These are phyloP conservation scores for Oryzias javanicus DNA, from an alignment of 2,113 vertebrate genomes.

Conservation along the genomic window DNA sequence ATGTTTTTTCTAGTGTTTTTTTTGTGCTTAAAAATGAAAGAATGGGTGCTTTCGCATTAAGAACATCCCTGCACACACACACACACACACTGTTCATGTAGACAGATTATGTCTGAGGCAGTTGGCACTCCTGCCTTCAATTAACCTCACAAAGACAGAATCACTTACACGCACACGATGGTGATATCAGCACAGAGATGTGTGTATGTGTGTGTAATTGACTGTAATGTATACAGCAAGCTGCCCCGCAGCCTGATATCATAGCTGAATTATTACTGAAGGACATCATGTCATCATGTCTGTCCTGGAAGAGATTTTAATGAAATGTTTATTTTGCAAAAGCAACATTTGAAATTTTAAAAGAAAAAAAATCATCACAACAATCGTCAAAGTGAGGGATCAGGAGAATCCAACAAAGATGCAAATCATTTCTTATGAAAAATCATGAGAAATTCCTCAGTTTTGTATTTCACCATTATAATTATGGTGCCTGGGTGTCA, in stretches of 20 bases:
- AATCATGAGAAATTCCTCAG: too few relatives aligned
- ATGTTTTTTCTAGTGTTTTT: slow-evolving; percentile 50
- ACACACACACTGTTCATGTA: slow-evolving; percentile 31
- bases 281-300: slow-evolving; percentile 6
- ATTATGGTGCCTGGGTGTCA: too few relatives aligned
- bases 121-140: slow-evolving; percentile 73
- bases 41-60: slow-evolving; percentile 47
- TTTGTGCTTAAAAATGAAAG: slow-evolving; percentile 24
- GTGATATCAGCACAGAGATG: slow-evolving; percentile 44
- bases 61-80: slow-evolving; percentile 20
- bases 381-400: neutral
- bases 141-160: slow-evolving; percentile 76
- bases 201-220: slow-evolving; percentile 9
- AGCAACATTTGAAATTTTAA: neutral
- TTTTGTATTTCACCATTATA: too few relatives aligned
- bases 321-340: neutral
- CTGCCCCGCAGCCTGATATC: slow-evolving; percentile 9
- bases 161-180: slow-evolving; percentile 60
- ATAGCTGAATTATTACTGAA: slow-evolving; percentile 15
- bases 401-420: neutral
- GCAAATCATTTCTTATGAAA: too few relatives aligned
- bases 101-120: slow-evolving; percentile 68
- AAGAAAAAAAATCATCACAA: neutral
- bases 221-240: slow-evolving; percentile 12
- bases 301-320: slow-evolving; percentile 14